Conservation (phyloP, 2,888 invertebrate genomes). For the Cantharis rustica region DNA sequence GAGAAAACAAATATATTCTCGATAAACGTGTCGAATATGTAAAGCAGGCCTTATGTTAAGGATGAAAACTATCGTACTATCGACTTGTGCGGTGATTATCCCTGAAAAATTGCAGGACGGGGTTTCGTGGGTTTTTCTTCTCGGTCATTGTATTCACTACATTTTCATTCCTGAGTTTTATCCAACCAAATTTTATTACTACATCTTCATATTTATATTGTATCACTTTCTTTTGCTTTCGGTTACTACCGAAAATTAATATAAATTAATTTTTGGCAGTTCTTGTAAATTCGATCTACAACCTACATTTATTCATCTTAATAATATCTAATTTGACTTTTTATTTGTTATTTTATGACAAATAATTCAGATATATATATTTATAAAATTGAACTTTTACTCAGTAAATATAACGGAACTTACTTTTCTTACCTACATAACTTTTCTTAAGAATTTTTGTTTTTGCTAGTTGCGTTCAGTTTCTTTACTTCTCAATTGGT, state of each 20-base stretch:
- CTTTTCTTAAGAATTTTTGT: too few relatives aligned
- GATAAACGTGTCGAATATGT: constrained; percentile 11
- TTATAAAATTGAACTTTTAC: too few relatives aligned
- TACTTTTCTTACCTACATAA: too few relatives aligned
- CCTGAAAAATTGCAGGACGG: neutral
- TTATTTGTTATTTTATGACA: too few relatives aligned
- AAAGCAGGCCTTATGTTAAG: neutral
- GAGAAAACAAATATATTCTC: constrained; percentile 15
- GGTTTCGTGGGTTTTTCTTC: neutral
- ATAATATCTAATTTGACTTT: too few relatives aligned
- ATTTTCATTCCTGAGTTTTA: neutral
- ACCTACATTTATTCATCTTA: too few relatives aligned
- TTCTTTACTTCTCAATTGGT: too few relatives aligned
- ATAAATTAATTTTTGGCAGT: too few relatives aligned
- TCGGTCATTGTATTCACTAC: neutral
- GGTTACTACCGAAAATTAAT: neutral
- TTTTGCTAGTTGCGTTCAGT: too few relatives aligned
- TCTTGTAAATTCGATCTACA: too few relatives aligned
- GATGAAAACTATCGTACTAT: neutral
- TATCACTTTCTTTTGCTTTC: neutral
- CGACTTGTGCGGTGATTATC: neutral
- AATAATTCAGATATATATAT: too few relatives aligned
- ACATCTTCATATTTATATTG: neutral
- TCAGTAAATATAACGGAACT: too few relatives aligned
- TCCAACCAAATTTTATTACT: neutral